Conservation (phyloP, 2,888 invertebrate species). For the Leptinotarsa peninsularis region DNA sequence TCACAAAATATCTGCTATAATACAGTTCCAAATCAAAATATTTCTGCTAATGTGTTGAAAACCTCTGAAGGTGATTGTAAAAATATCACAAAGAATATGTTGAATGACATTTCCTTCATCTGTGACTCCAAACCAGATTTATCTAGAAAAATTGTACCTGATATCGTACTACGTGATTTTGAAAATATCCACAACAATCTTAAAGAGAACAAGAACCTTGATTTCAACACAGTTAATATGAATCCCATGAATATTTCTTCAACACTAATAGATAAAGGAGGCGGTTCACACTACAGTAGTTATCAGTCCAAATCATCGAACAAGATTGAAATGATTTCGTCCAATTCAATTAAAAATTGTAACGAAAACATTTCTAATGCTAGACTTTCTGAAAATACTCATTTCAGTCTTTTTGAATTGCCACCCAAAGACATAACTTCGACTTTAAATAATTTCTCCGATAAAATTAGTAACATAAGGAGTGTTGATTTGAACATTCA, state of each 20-base stretch:
- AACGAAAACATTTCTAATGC: neutral
- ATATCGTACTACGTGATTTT: neutral
- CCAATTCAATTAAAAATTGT: slow-evolving; percentile 6
- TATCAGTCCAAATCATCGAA: slow-evolving; percentile 13
- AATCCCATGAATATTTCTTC: slow-evolving; percentile 1
- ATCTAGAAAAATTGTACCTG: slow-evolving; percentile 4
- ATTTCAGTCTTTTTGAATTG: slow-evolving; percentile 15
- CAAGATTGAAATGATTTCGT: neutral
- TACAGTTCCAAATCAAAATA: neutral
- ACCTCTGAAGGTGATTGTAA: neutral
- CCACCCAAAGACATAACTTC: slow-evolving; percentile 1
- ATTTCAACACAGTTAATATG: neutral
- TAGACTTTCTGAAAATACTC: slow-evolving; percentile 18
- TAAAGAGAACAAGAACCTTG: neutral
- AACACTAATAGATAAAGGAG: slow-evolving; percentile 16
- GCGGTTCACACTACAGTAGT: slow-evolving; percentile 3
- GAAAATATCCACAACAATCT: neutral
- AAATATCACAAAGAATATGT: slow-evolving; percentile 1
- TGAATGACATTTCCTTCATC: neutral
- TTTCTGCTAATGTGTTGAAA: neutral
- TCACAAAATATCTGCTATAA: neutral
- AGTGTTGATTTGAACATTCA: slow-evolving; percentile 5
- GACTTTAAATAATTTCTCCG: neutral
- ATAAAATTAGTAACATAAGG: neutral
- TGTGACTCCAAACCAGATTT: neutral